Base-by-base conservation (phyloP, 2,113 vertebrate species). In the Gymnogyps californianus region DNA sequence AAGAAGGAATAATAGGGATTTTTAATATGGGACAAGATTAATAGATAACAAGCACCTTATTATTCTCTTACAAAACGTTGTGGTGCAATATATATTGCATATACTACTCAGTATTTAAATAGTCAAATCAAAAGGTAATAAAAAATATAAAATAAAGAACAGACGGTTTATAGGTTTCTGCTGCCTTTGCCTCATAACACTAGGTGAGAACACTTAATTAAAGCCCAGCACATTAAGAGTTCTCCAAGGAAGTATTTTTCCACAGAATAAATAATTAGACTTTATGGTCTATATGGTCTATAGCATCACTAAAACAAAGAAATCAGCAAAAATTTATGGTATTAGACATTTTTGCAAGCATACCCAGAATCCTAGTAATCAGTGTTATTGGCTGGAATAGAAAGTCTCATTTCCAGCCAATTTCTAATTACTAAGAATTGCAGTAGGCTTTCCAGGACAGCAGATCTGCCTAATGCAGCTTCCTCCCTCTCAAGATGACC, bases 341-440 rank as follows among this genome's bases (percentile, higher is more conserved):
- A 51, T 49, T 65, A 83, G 81, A 66, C 81, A 87, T 79, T 96
- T 93, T 46, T 95, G 93, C 87, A 95, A 96, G 83, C 74, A 58
- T 83, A 87, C 20, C 28, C 91, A 91, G 46, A 94, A 79, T 80
- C 40, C 59, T 49, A 58, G 54, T 57, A 91, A 93, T 96, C 72
- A 93, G 13, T 42, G 29, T 76, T 84, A 91, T 72, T 95, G 90
- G 49, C 62, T 93, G 74, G 77, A 94, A 83, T 70, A 82, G 8
- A 47, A 84, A 64, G 54, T 36, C 32, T 92, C 62, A 32, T 76
- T 84, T 93, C 61, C 65, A 89, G 91, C 36, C 91, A 82, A 58
- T 74, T 92, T 91, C 49, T 76, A 91, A 95, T 91, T 65, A 84
- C 54, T 87, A 72, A 94, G 88, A 92, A 72, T 52, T 61, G 3